Evolutionary conservation across 2,888 invertebrate species (phyloP), one percentile per base, ranked within the genome.

Genomic region (Aquatica leii): DNA sequence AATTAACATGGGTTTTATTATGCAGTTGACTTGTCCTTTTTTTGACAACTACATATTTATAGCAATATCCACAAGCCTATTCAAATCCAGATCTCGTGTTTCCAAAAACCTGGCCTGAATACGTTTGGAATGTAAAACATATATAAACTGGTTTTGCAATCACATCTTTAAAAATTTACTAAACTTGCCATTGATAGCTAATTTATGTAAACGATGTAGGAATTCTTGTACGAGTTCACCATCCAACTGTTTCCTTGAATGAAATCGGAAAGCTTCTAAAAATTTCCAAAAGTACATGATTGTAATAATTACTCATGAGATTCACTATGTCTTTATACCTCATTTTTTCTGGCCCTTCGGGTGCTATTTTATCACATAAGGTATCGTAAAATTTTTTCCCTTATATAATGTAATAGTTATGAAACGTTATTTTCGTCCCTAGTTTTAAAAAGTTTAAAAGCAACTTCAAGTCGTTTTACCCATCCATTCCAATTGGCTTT

Each of bases 101-200:
- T n/a, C n/a, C n/a, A n/a, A n/a, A n/a, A n/a, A n/a, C n/a, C n/a
- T n/a, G n/a, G n/a, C n/a, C n/a, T n/a, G n/a, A n/a, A n/a, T n/a
- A n/a, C n/a, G n/a, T n/a, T n/a, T n/a, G n/a, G n/a, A n/a, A n/a
- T n/a, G n/a, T n/a, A n/a, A n/a, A n/a, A n/a, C n/a, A n/a, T n/a
- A n/a, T n/a, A n/a, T n/a, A n/a, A 55, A 34, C 11, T 51, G 51
- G 15, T 51, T 24, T 34, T 15, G 1, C 2, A 51, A 12, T 3
- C 1, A 24, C 1, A 9, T 54, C 14, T 37, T 37, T 1, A 54
- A 12, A 4, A 40, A 54, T 5, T 9, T 11, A 0, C 54, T 41
- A 40, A 54, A 54, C 2, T 18, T 54, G 41, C 54, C 40, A 12
- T 40, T 41, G 3, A 41, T 54, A 15, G 54, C 54, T 1, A 41